These are phyloP conservation scores for Lottia gigantea DNA, from an alignment of 2,888 invertebrate species.

Conservation along the genomic window DNA sequence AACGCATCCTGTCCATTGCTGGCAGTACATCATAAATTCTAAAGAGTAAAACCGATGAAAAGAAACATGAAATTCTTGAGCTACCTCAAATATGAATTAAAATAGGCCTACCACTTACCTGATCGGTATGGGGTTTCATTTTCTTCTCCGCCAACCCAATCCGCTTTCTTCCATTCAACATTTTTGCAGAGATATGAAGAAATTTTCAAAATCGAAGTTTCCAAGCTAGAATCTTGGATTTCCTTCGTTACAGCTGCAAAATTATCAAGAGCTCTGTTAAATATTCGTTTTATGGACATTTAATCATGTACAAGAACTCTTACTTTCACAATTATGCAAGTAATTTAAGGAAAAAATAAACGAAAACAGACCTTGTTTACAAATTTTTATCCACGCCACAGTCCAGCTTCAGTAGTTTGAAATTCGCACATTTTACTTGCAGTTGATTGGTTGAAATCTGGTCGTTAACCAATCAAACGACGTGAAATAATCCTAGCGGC, in stretches of 20 bases:
- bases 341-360: background rate
- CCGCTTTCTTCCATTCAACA: background rate
- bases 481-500: background rate
- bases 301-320: background rate
- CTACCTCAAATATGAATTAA: too few relatives aligned
- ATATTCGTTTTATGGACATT: background rate
- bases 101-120: background rate
- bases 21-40: too few relatives aligned
- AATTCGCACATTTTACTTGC: background rate
- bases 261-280: background rate
- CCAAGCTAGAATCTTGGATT: too few relatives aligned
- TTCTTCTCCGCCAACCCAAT: background rate
- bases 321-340: background rate
- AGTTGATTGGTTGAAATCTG: background rate
- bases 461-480: background rate
- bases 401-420: background rate
- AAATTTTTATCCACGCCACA: background rate
- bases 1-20: too few relatives aligned
- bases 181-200: background rate
- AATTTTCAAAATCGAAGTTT: too few relatives aligned
- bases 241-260: background rate
- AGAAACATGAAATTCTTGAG: too few relatives aligned
- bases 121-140: background rate
- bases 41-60: too few relatives aligned
- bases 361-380: conserved; percentile 2